These are phyloP conservation scores for Hypotaenidia okinawae DNA, from an alignment of 2,797 vertebrate genomes.

Conservation along the genomic window DNA sequence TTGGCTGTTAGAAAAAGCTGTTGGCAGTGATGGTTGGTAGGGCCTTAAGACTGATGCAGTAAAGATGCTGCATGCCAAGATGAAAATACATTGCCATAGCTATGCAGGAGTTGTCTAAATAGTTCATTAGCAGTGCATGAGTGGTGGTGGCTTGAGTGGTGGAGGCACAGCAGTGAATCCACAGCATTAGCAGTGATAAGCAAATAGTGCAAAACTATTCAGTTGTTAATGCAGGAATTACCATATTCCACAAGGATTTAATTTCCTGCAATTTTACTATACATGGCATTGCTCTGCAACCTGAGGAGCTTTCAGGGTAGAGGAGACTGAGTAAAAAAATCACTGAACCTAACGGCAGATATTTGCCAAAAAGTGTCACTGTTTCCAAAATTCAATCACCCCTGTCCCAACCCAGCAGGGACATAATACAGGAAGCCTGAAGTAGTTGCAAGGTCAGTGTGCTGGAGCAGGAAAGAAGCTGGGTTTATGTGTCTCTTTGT, in stretches of 20 bases:
- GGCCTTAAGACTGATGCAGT: neutral
- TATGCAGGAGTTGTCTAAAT: neutral
- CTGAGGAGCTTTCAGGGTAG: neutral
- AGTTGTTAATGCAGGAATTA: neutral
- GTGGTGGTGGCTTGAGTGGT: neutral
- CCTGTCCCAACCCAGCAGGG: neutral
- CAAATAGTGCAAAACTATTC: neutral
- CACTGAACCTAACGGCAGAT: neutral
- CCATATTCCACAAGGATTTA: neutral
- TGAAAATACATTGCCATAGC: neutral
- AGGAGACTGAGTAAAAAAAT: neutral
- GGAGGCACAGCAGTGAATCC: neutral
- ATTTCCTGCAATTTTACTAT: neutral
- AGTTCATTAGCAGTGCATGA: neutral
- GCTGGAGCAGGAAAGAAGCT: neutral
- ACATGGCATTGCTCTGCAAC: neutral
- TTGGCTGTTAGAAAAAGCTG: neutral
- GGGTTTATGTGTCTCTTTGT: neutral
- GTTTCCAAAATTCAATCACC: neutral
- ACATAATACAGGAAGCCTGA: neutral
- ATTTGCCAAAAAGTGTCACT: neutral
- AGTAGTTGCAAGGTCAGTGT: neutral
- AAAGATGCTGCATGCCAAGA: neutral
- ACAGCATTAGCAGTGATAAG: neutral
- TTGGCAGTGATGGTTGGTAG: neutral